Evolutionary conservation across 2,113 vertebrate genomes (phyloP), one percentile per base, ranked within the genome.

Genomic region (Merops nubicus): DNA sequence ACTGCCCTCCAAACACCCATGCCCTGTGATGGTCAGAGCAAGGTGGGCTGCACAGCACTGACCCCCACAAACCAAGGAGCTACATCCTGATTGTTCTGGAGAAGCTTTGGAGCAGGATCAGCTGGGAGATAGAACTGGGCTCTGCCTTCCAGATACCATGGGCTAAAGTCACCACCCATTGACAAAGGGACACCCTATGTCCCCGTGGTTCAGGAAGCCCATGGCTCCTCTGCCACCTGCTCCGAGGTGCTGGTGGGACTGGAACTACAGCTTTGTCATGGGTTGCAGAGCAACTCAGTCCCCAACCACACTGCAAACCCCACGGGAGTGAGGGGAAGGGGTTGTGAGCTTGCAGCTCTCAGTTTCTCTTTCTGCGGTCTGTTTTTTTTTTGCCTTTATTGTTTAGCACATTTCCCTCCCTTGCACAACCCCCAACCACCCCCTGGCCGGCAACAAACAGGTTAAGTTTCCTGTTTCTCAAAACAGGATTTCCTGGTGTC

Each of bases 401-500:
- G 12, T 51, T 87, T 8, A 40, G 23, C 42, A 89, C n/a, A n/a
- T 85, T 72, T 34, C 8, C 3, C 15, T 70, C 22, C 29, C 45
- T 79, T 75, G 70, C 78, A 88, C 67, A 82, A 96, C 17, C 5
- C 60, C 33, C 1, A 2, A 40, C 29, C 45, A 34, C 26, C n/a
- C 36, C 22, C 8, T 33, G 12, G 8, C 17, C 3, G 6, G 80
- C 69, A 85, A 95, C 0, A 31, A 92, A 92, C 21, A 84, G 77
- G 83, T 95, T 96, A 93, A 97, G 62, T 60, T 88, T 97, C 93
- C 89, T 96, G 92, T 94, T 97, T 93, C 93, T 95, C 76, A 95
- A 72, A 95, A 97, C 92, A 97, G 97, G 97, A 97, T 97, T 97
- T 97, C 97, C 97, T 97, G 96, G 94, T 97, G 91, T 96, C 11